These are phyloP conservation scores for Diacarnus erythraeanus DNA, from an alignment of 37 sponge, comb jelly and placozoan species.

Conservation along the genomic window DNA sequence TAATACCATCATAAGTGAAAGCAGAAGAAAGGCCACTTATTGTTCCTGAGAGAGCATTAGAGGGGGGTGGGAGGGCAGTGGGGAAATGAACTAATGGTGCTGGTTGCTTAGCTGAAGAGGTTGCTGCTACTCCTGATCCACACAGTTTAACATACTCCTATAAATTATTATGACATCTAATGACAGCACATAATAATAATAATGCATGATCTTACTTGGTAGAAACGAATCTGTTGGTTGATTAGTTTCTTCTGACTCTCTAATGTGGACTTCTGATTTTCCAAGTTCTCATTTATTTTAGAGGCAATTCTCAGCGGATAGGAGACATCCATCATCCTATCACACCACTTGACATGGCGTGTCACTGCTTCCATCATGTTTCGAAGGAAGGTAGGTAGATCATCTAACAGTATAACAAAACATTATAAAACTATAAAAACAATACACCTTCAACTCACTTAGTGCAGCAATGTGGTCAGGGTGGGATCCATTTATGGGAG, in stretches of 20 bases:
- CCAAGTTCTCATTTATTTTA: slow-evolving; percentile 16
- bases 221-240: slow-evolving; percentile 42
- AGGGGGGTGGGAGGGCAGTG: background rate
- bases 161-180: background rate
- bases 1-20: background rate
- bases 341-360: slow-evolving; percentile 31
- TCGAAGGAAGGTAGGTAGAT: slow-evolving; percentile 58
- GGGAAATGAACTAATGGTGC: background rate
- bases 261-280: slow-evolving; percentile 18
- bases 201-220: slow-evolving; percentile 25
- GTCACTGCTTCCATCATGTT: slow-evolving; percentile 28
- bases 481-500: too few relatives aligned
- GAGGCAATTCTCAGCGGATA: background rate
- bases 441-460: too few relatives aligned
- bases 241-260: slow-evolving; percentile 37
- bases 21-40: background rate
- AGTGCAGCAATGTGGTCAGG: too few relatives aligned
- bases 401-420: too few relatives aligned
- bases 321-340: slow-evolving; percentile 1
- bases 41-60: background rate
- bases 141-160: background rate
- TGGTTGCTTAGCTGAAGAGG: background rate
- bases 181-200: background rate
- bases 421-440: too few relatives aligned
- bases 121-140: background rate